Percentiles rank a stretch among this genome's conserved stretches.
phyloP scores from a whole-genome alignment of 2,888 invertebrate genomes.

The Eupeodes latifasciatus region DNA sequence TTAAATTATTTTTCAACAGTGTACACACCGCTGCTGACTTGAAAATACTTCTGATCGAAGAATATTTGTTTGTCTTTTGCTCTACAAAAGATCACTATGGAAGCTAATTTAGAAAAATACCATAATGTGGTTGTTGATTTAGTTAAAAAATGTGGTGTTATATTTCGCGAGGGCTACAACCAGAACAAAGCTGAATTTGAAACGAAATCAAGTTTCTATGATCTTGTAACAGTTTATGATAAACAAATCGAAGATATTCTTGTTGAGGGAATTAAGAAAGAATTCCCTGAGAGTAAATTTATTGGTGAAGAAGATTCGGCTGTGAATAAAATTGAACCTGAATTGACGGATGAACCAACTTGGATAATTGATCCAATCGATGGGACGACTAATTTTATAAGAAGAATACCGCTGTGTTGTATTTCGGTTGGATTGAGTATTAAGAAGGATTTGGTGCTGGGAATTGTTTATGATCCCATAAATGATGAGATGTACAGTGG shows the following conservation, averaged over 20 bases:
- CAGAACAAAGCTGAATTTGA: constrained; percentile 80
- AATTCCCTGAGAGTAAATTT: constrained; percentile 88
- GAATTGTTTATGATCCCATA: constrained; percentile 91
- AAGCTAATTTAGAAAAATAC: constrained; percentile 78
- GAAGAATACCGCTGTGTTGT: constrained; percentile 88
- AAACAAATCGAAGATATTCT: constrained; percentile 90
- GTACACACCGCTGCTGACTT: background rate
- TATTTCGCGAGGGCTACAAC: constrained; percentile 81
- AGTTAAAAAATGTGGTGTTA: constrained; percentile 82
- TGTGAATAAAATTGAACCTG: constrained; percentile 80
- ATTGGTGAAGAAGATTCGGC: constrained; percentile 90
- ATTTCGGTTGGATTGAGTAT: constrained; percentile 88
- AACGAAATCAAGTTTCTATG: constrained; percentile 87
- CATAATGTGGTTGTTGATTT: constrained; percentile 81
- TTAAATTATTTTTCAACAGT: constrained; percentile 46
- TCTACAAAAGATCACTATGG: background rate
- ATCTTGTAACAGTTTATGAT: constrained; percentile 93
- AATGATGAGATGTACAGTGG: constrained; percentile 90
- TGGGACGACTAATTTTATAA: constrained; percentile 93
- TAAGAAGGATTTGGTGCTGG: constrained; percentile 87
- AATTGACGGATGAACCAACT: constrained; percentile 90
- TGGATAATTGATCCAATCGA: constrained; percentile 96
- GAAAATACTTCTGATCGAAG: constrained; percentile 25
- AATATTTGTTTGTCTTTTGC: too few relatives aligned
- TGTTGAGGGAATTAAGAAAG: constrained; percentile 85